Base-by-base conservation (phyloP, 2,113 vertebrate species). In the Lepisosteus oculatus region DNA sequence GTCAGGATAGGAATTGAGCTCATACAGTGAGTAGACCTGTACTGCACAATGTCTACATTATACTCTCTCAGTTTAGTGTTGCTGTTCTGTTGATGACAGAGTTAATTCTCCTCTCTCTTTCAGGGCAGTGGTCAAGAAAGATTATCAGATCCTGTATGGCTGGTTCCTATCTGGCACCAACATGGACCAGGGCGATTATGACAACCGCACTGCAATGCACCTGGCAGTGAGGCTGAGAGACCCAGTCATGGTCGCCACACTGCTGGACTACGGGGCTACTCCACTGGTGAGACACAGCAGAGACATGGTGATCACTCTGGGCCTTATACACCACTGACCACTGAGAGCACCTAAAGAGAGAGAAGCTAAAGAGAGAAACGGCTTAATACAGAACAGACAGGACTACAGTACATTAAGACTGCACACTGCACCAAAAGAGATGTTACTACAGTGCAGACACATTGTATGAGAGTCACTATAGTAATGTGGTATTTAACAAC, bases 161-260 rank as follows among this genome's bases (percentile, higher is more conserved):
- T 78, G 73, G 73, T 57, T 56, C 63, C 43, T 67, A 14, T 59
- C 70, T 41, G 73, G 73, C 5, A 42, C 44, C 44, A 56, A 75
- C 43, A 67, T 75, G 73, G 64, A 75, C 51, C 56, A 64, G 47
- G 3, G 47, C 61, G 77, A 78, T 70, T 78, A 77, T 29, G 75
- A 70, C 41, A 44, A 73, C 14, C 41, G 65, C 43, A 78, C 70
- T 4, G 62, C 73, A 8, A 41, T 78, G 68, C 73, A 69, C 15
- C 12, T 43, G 45, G 70, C 77, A 29, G 76, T 69, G 59, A 56
- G 55, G 45, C 67, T 72, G 61, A 72, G 67, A 56, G 56, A 72
- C 41, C 15, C 3, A 1, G 4, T 15, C 55, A 70, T 74, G 62
- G 67, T 75, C 66, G 11, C 62, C 56, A 75, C 15, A 62, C 72